Evolutionary conservation across 2,888 invertebrate species (phyloP).

Genomic region (Ctenicera cuprea): DNA sequence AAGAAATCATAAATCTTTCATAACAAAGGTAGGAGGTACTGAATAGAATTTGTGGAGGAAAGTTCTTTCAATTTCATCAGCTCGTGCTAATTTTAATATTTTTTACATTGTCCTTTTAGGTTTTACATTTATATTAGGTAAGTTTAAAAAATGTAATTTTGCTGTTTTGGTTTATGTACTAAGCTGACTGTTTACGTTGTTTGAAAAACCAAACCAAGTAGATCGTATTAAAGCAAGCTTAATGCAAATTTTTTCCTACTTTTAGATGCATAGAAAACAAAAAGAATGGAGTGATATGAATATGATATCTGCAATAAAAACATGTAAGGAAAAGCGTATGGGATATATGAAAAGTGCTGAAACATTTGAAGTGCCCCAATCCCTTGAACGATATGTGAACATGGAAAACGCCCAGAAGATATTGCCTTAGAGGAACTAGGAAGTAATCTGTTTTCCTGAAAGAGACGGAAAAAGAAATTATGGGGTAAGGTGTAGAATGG

Average conservation of each 20-base stretch:
- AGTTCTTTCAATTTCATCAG: slow-evolving; percentile 2
- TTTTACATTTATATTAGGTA: no score
- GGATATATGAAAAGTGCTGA: slow-evolving; percentile 42
- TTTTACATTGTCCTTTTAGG: no score
- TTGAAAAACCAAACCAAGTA: background rate
- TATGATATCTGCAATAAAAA: slow-evolving; percentile 39
- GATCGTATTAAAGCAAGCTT: slow-evolving; percentile 10
- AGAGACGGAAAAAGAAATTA: slow-evolving; percentile 17
- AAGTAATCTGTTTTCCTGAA: slow-evolving; percentile 19
- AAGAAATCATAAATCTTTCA: background rate
- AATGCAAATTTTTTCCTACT: slow-evolving; percentile 30
- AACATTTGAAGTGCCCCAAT: slow-evolving; percentile 41
- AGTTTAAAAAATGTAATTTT: no score
- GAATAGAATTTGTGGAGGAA: slow-evolving; percentile 7
- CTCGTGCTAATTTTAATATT: background rate
- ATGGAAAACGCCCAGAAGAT: slow-evolving; percentile 33
- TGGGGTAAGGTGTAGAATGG: slow-evolving; percentile 12
- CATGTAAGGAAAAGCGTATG: slow-evolving; percentile 40
- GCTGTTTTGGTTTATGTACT: no score
- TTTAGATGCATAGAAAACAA: slow-evolving; percentile 31
- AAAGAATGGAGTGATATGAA: slow-evolving; percentile 35
- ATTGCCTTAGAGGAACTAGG: slow-evolving; percentile 17
- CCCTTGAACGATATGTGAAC: slow-evolving; percentile 34
- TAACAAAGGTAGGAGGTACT: slow-evolving; percentile 9
- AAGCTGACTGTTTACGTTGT: background rate